phyloP scores from a whole-genome alignment of 2,113 vertebrate species.

The Bufo bufo region DNA sequence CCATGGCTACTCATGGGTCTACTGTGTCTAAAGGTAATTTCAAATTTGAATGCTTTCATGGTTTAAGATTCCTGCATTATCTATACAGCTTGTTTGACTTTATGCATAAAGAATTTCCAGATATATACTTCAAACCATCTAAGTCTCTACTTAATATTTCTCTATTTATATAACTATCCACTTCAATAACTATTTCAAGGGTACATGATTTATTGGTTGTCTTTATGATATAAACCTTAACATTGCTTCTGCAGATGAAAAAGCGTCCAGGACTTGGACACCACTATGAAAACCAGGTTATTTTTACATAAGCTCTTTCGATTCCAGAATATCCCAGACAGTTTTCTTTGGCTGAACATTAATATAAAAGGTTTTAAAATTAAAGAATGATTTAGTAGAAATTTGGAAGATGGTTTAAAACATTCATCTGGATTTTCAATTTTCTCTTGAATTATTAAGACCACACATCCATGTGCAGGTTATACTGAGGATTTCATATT shows the following conservation, averaged over 20 bases:
- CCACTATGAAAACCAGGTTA: neutral
- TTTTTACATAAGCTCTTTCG: neutral
- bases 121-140: neutral
- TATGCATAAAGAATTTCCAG: neutral
- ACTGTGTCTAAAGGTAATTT: neutral
- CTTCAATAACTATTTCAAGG: neutral
- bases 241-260: neutral
- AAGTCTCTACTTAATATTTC: neutral
- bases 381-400: neutral
- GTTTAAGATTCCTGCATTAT: neutral
- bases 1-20: neutral
- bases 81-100: neutral
- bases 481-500: neutral
- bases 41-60: neutral
- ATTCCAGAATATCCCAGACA: constrained; percentile 5
- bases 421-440: neutral
- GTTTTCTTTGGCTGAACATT: constrained; percentile 4
- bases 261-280: neutral
- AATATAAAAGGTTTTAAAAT: neutral
- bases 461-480: neutral
- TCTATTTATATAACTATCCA: neutral
- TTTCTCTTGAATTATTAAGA: neutral
- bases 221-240: neutral
- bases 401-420: neutral
- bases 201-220: neutral